Conservation (phyloP, 2,113 vertebrate species). For the Melanostigma gelatinosum region DNA sequence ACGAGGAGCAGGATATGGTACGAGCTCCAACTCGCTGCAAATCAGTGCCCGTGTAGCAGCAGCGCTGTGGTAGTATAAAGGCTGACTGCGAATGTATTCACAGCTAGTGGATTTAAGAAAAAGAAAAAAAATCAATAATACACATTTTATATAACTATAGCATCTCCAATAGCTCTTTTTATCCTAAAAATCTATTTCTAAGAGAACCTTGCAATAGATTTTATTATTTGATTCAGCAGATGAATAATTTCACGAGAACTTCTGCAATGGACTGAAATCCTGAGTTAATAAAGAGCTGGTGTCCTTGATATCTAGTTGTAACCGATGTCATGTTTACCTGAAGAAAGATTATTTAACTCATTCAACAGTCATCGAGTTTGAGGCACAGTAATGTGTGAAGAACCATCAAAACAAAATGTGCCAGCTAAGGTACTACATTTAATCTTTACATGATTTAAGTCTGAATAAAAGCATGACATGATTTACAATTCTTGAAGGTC, state of each 20-base stretch:
- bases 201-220: constrained; percentile 20
- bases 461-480: constrained; percentile 8
- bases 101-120: not conserved
- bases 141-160: not conserved
- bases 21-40: not conserved
- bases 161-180: not conserved
- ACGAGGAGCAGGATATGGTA: constrained; percentile 90
- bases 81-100: not conserved
- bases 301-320: constrained; percentile 13
- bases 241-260: constrained; percentile 50
- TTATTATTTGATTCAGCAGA: constrained; percentile 19
- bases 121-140: not conserved
- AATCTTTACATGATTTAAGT: not conserved
- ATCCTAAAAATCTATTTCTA: constrained; percentile 13
- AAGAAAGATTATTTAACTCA: constrained; percentile 5
- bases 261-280: constrained; percentile 25
- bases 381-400: constrained; percentile 6
- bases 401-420: constrained; percentile 19
- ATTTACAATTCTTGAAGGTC: not conserved
- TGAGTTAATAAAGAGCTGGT: not conserved
- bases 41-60: not conserved
- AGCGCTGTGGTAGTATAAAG: not conserved
- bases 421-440: not conserved
- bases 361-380: constrained; percentile 14
- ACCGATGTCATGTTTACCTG: not conserved